Evolutionary conservation across 2,888 invertebrate species (phyloP), one percentile per base, ranked within the genome.

Genomic region (Caenorhabditis sulstoni): DNA sequence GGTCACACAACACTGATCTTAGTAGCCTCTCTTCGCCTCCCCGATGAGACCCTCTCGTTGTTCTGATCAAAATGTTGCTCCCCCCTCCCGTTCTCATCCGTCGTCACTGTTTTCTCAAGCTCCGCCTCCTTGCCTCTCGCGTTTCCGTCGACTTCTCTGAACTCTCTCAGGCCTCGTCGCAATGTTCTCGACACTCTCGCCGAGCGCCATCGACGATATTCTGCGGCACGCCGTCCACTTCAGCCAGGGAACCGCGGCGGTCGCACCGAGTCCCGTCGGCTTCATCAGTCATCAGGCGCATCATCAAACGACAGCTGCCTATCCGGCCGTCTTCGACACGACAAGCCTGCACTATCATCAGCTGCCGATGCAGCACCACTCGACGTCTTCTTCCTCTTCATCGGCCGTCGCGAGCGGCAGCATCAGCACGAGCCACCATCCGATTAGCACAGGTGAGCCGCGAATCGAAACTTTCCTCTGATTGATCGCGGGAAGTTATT

Each of bases 181-280:
- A 29, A 79, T 79, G 79, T 79, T 79, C 49, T 79, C 79, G 3
- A 74, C 79, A 14, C 73, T 79, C 23, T 53, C 79, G 41, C 50
- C 79, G 39, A 74, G 58, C 64, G 57, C 79, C 50, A 75, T 79
- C 45, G 79, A 79, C 75, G 79, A 75, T 59, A 70, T 79, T 59
- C 70, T 79, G 20, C 79, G 79, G 23, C 79, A 79, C 71, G 71
- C 71, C 41, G 73, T 65, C 79, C 49, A 67, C 37, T 67, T 66
- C 58, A 47, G 58, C 37, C 49, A 52, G n/a, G 70, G 65, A n/a
- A 64, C 47, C 22, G 29, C 61, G 1, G 71, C 65, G 20, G 29
- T 70, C 41, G 64, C 64, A 11, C 73, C 37, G 29, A 64, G 49
- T 58, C 64, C 73, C 23, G 64, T 64, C 37, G 50, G 44, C 12